These are phyloP conservation scores for Phataginus tricuspis DNA, from an alignment of 2,797 vertebrate genomes.

Conservation along the genomic window DNA sequence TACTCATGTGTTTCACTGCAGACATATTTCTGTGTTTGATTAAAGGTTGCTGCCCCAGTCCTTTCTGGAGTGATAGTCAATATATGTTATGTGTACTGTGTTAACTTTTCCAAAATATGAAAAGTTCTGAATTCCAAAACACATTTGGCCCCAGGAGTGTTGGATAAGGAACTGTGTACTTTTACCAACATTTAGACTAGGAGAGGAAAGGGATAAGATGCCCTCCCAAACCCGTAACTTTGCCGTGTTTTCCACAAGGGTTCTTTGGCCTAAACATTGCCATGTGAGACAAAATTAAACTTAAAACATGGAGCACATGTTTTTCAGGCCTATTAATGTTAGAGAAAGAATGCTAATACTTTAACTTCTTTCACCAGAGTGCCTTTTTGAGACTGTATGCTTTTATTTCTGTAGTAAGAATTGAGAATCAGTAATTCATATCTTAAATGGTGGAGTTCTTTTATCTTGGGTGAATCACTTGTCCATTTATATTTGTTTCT, in stretches of 20 bases:
- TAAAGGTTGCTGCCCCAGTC: neutral
- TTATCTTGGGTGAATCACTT: neutral
- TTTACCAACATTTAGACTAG: neutral
- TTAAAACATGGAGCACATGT: neutral
- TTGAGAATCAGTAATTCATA: neutral
- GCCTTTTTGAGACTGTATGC: neutral
- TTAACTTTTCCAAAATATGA: neutral
- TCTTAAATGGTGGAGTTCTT: neutral
- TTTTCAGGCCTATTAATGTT: neutral
- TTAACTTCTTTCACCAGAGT: neutral
- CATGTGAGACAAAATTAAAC: constrained; percentile 30
- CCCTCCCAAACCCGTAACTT: neutral
- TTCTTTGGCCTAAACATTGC: neutral
- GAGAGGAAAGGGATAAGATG: neutral
- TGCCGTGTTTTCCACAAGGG: neutral
- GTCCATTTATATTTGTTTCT: neutral
- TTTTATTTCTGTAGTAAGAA: neutral
- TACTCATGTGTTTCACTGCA: constrained; percentile 11
- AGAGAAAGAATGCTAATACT: neutral
- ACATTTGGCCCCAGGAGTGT: neutral
- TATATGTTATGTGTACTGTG: neutral
- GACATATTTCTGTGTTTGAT: constrained; percentile 17
- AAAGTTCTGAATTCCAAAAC: constrained; percentile 8
- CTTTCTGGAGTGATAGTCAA: neutral
- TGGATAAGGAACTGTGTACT: neutral